phyloP scores from a whole-genome alignment of 2,113 vertebrate genomes.

The Eupsittula cactorum region DNA sequence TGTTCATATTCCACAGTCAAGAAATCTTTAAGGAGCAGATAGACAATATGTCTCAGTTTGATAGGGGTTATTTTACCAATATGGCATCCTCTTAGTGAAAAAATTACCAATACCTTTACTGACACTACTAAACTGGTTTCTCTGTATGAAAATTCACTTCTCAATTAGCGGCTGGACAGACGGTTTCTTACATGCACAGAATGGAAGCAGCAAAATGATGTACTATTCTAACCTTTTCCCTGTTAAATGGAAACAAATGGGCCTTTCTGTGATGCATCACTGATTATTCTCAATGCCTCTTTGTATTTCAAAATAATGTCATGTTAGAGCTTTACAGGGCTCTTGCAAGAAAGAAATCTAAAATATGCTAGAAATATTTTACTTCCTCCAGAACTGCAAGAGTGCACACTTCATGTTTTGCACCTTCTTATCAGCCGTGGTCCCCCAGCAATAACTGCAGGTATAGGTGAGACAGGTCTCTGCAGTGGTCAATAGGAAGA shows the following conservation, averaged over 20 bases:
- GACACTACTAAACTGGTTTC: not conserved
- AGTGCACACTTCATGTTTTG: not conserved
- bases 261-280: slow-evolving; percentile 46
- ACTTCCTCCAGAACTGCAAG: not conserved
- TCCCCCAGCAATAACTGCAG: not conserved
- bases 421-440: not conserved
- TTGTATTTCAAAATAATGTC: slow-evolving; percentile 51
- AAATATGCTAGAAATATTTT: not conserved
- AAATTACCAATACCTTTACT: not conserved
- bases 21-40: not conserved
- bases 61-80: not conserved
- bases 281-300: slow-evolving; percentile 30
- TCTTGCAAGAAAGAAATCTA: not conserved
- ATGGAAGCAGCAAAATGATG: slow-evolving; percentile 37
- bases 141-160: slow-evolving; percentile 15
- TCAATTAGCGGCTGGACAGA: slow-evolving; percentile 28
- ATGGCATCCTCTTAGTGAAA: not conserved
- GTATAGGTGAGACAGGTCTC: not conserved
- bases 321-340: not conserved
- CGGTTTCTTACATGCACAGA: not conserved
- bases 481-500: not conserved
- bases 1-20: not conserved
- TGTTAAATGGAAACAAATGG: slow-evolving; percentile 53
- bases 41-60: not conserved
- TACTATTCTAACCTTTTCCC: slow-evolving; percentile 65